Evolutionary conservation across 2,888 invertebrate genomes (phyloP), one percentile per base, ranked within the genome.

Genomic region (Ecdyonurus torrentis): DNA sequence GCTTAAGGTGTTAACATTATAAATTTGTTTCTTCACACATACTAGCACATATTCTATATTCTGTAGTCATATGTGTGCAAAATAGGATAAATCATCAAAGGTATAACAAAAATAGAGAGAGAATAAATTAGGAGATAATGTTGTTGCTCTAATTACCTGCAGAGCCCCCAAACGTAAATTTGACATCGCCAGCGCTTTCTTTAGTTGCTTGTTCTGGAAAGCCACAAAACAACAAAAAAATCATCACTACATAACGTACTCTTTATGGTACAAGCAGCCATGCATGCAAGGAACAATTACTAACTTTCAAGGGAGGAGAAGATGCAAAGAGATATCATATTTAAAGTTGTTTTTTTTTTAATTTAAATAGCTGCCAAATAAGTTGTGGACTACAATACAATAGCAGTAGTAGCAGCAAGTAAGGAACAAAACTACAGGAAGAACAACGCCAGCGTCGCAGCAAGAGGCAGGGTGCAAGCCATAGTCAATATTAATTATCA

Each of bases 111-210:
- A 24, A 22, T 60, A 20, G 25, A 60, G 60, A 25, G 37, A 19
- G 19, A 25, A 25, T 25, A 23, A 2, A 15, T 25, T 18, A 20
- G 1, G 19, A 18, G 52, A 20, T 22, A 2, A 20, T 58, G n/a
- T 52, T 61, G 15, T 23, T 23, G 22, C 63, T 63, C 58, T 58
- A 63, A 65, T 72, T 74, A 86, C 87, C 87, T 72, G 84, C 81
- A 5, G 87, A 87, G 71, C 83, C 79, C 69, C 85, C 85, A 68
- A 87, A 81, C 64, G 83, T 83, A 72, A 87, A 87, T 74, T 85
- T 86, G 66, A 87, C 86, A 64, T 68, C 69, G 61, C 67, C 66
- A 65, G 66, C 68, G 63, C 65, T 66, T 63, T 67, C 69, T 66
- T 68, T 69, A 65, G 66, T 65, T 65, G 69, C 66, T 62, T 67